These are phyloP conservation scores for Acrobasis suavella DNA, from an alignment of 2,888 invertebrate genomes.

Conservation along the genomic window DNA sequence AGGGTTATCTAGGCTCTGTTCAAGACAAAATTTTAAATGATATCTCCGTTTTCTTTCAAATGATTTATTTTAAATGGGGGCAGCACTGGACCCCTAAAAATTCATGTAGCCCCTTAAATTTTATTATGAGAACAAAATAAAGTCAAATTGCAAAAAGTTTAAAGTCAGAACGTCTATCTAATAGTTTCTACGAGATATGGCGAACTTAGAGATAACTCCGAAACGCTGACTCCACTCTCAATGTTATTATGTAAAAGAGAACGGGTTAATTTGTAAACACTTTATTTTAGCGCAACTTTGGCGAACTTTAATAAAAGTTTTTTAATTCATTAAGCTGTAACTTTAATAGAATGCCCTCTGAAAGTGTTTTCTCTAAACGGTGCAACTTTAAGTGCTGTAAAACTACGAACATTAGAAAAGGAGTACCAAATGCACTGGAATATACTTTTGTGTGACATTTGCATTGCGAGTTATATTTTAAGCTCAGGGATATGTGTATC, in stretches of 20 bases:
- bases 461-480: no score
- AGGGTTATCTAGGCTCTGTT: no score
- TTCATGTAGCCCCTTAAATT: no score
- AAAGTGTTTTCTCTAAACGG: not conserved
- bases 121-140: no score
- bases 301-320: constrained; percentile 8
- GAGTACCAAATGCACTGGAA: no score
- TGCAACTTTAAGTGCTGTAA: not conserved
- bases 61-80: no score
- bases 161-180: not conserved
- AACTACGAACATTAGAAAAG: not conserved
- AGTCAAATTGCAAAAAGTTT: no score
- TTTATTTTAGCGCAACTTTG: not conserved
- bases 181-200: constrained; percentile 1
- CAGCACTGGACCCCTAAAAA: no score
- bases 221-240: not conserved
- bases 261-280: constrained; percentile 13
- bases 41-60: no score
- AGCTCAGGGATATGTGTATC: no score
- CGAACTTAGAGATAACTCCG: constrained; percentile 2
- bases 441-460: no score
- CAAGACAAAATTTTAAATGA: no score
- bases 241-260: constrained; percentile 10
- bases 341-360: not conserved
- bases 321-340: constrained; percentile 14